Base-by-base conservation (phyloP, 2,797 vertebrate genomes). In the Avahi laniger region DNA sequence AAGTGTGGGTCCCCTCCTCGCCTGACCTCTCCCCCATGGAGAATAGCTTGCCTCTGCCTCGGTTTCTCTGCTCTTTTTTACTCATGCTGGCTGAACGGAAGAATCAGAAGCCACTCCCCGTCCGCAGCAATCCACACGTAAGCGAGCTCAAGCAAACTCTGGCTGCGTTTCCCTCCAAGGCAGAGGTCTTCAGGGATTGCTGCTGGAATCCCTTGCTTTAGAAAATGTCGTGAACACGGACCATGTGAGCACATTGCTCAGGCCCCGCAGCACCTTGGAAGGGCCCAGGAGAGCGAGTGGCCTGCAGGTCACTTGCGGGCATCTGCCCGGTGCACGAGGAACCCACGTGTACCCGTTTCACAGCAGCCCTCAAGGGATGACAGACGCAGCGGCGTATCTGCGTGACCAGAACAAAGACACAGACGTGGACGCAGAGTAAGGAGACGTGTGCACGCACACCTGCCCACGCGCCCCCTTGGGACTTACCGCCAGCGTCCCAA, bases 391-490 rank as follows among this genome's bases (percentile, higher is more conserved):
- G 24, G 35, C 12, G 28, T 22, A 3, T 43, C 17, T 7, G 6
- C 20, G 11, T 22, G 52, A 54, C 50, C 28, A 41, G 67, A 82
- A 30, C 4, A 43, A 28, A 33, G 38, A 38, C 6, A 33, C 54
- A 79, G 35, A 61, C 24, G n/a, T 4, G 26, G 6, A 48, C 18
- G 12, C 57, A 28, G 14, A 46, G 26, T 17, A 13, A 30, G 35
- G 35, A 33, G 1, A 12, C 1, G 0, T 35, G 73, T 24, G 30
- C n/a, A 7, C 6, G 9, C 15, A 30, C n/a, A 8, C 20, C 3
- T 5, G 2, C 65, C 43, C n/a, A 1, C 4, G 2, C n/a, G 11
- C 38, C 9, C 3, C 28, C 46, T 0, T 35, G 12, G 17, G 22
- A 61, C 12, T 35, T 70, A 38, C 41, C 18, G n/a, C 50, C 26